These are phyloP conservation scores for Gasteruption jaculator DNA, from an alignment of 2,888 invertebrate species.

Conservation along the genomic window DNA sequence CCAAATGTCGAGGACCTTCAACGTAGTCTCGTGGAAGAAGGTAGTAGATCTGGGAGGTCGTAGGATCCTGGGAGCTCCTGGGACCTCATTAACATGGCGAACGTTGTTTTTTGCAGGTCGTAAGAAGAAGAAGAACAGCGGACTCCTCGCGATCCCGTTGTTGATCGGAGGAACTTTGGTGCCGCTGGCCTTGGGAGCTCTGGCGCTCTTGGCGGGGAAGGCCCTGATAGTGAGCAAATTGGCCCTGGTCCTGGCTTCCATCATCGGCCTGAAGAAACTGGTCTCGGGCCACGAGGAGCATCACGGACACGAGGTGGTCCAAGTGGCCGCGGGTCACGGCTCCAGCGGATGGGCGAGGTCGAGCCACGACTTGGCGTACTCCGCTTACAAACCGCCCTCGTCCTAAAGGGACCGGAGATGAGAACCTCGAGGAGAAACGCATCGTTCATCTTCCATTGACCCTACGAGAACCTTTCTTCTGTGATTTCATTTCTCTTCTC, in stretches of 20 bases:
- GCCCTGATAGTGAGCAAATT: conserved; percentile 81
- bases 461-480: background rate
- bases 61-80: no score
- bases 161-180: conserved; percentile 77
- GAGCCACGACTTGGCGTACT: conserved; percentile 62
- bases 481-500: conserved; percentile 2
- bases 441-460: conserved; percentile 1
- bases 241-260: conserved; percentile 76
- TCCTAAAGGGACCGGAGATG: conserved; percentile 16
- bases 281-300: conserved; percentile 63
- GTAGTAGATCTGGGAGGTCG: conserved; percentile 38
- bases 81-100: conserved; percentile 1
- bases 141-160: conserved; percentile 72
- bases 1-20: conserved; percentile 65
- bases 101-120: conserved; percentile 49
- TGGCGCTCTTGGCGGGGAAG: conserved; percentile 79
- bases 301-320: conserved; percentile 62
- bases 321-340: conserved; percentile 60
- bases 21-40: conserved; percentile 60
- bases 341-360: conserved; percentile 72
- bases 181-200: conserved; percentile 76
- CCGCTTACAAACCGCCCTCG: conserved; percentile 55
- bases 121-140: conserved; percentile 70
- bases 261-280: conserved; percentile 81
- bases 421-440: no score